A percentile compares a stretch with the other conserved stretches of the same genome.
Evolutionary conservation across 2,113 vertebrate genomes (phyloP).

Genomic region (Myodes glareolus): DNA sequence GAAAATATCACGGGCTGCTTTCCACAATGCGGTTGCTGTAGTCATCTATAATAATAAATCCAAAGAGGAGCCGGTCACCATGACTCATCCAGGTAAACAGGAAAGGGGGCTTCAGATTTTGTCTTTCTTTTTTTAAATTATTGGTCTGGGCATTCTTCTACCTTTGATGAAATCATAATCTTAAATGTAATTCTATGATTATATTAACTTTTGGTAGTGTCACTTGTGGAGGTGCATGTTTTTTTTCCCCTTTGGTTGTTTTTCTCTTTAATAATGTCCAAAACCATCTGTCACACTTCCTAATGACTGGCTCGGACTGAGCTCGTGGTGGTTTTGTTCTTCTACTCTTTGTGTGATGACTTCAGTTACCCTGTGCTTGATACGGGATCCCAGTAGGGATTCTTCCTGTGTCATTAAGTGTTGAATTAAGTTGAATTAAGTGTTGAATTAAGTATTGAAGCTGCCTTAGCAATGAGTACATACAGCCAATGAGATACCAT

Average conservation of each 20-base stretch:
- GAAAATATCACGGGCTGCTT: slow-evolving; percentile 95
- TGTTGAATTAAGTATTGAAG: slow-evolving; percentile 49
- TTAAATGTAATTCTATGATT: not conserved
- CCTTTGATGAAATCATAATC: not conserved
- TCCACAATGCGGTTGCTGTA: slow-evolving; percentile 95
- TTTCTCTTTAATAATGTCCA: slow-evolving; percentile 16
- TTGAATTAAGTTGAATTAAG: slow-evolving; percentile 41
- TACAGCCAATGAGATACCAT: not conserved
- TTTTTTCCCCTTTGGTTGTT: not conserved
- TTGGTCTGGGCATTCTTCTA: not conserved
- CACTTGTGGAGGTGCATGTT: not conserved
- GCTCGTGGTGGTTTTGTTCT: slow-evolving; percentile 23
- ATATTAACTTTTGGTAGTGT: slow-evolving; percentile 11
- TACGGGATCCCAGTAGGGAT: not conserved
- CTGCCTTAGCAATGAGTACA: not conserved
- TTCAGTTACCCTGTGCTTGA: not conserved
- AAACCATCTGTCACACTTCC: not conserved
- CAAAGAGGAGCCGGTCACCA: slow-evolving; percentile 94
- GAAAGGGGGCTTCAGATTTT: not conserved
- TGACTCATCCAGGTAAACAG: slow-evolving; percentile 96
- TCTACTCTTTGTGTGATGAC: not conserved
- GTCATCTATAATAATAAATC: slow-evolving; percentile 98
- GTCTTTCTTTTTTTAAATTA: not conserved
- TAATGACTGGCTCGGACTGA: not conserved
- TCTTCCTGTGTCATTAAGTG: not conserved